Evolutionary conservation across 2,797 vertebrate species (phyloP).

Genomic region (Sandelia bainsii): DNA sequence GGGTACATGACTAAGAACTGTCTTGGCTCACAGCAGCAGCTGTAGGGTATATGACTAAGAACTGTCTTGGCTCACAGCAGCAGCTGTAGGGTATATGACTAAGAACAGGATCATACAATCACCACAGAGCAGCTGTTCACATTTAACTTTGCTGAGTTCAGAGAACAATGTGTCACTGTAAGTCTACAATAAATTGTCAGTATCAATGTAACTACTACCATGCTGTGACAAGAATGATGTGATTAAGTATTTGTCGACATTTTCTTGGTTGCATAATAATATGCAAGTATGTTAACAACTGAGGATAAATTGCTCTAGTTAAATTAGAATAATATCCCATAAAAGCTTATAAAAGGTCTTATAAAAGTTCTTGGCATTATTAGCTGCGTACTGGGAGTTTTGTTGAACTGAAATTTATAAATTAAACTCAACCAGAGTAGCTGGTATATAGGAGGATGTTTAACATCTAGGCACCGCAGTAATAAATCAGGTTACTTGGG

Average conservation of each 20-base stretch:
- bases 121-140: constrained; percentile 2
- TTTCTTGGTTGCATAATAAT: constrained; percentile 16
- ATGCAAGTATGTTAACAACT: background rate
- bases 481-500: background rate
- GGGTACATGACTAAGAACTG: constrained; percentile 2
- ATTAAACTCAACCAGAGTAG: background rate
- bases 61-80: background rate
- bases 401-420: background rate
- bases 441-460: background rate
- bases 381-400: background rate
- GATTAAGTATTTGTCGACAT: background rate
- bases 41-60: constrained; percentile 5
- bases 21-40: background rate
- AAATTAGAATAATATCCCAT: background rate
- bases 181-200: background rate
- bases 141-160: background rate
- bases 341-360: background rate
- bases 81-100: constrained; percentile 10
- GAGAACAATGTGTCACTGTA: background rate
- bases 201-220: background rate
- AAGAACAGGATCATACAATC: constrained; percentile 12
- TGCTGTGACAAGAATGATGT: background rate
- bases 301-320: background rate
- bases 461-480: background rate
- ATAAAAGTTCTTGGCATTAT: background rate